phyloP scores from a whole-genome alignment of 1,140 invertebrate genomes.

The Ceratina calcarata region DNA sequence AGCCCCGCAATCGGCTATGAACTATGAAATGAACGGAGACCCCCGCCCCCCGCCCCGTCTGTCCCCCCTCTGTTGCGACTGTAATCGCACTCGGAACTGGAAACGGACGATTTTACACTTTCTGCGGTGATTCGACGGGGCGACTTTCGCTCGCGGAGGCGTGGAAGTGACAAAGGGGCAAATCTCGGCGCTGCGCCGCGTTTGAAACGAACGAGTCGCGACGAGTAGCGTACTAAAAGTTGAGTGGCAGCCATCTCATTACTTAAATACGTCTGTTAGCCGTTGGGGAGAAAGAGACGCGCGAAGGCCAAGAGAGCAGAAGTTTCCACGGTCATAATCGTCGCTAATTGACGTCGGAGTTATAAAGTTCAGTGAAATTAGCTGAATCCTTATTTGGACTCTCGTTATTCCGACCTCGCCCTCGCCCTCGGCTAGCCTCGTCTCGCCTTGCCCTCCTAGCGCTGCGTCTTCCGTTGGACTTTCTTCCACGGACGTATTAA shows the following conservation, averaged over 20 bases:
- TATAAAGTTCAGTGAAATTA: slow-evolving; percentile 78
- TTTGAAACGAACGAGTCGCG: slow-evolving; percentile 55
- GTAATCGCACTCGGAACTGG: slow-evolving; percentile 28
- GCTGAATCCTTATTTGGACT: slow-evolving; percentile 74
- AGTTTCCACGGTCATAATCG: slow-evolving; percentile 78
- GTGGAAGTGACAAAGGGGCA: slow-evolving; percentile 31
- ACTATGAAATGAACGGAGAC: slow-evolving; percentile 7
- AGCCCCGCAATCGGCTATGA: background rate
- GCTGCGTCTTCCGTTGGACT: slow-evolving; percentile 29
- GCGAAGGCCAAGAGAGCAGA: slow-evolving; percentile 67
- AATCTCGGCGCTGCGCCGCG: slow-evolving; percentile 14
- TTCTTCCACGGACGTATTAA: slow-evolving; percentile 55
- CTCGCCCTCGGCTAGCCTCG: background rate
- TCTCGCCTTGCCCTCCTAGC: no score
- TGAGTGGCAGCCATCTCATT: slow-evolving; percentile 75
- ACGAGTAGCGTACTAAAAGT: slow-evolving; percentile 73
- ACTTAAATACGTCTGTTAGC: slow-evolving; percentile 74
- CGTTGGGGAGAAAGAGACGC: slow-evolving; percentile 48
- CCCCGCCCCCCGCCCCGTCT: no score
- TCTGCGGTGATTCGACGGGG: slow-evolving; percentile 45
- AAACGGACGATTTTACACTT: slow-evolving; percentile 51
- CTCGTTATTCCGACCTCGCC: slow-evolving; percentile 57
- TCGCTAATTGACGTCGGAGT: slow-evolving; percentile 75
- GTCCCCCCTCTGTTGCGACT: background rate
- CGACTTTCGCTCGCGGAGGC: slow-evolving; percentile 25